Evolutionary conservation across 2,113 vertebrate genomes (phyloP).

Genomic region (Cryptotis parvus): DNA sequence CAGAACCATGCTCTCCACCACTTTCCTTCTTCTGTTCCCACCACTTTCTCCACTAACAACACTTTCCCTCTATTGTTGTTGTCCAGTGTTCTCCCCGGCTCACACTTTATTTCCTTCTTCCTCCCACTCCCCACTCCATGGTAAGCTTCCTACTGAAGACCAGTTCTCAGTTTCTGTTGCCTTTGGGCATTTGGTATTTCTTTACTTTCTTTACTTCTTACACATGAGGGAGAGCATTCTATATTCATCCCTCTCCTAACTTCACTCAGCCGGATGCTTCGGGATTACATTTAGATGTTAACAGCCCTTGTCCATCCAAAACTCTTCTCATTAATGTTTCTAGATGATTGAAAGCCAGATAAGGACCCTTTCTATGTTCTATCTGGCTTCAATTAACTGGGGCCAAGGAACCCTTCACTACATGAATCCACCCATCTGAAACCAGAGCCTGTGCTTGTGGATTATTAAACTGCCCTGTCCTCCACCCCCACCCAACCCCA

Average conservation of each 20-base stretch:
- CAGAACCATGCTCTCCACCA: not conserved
- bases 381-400: not conserved
- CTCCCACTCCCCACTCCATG: not conserved
- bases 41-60: not conserved
- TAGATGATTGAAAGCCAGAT: not conserved
- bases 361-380: not conserved
- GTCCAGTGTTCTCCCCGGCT: not conserved
- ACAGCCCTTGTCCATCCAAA: not conserved
- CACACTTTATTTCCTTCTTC: not conserved
- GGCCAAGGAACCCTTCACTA: not conserved
- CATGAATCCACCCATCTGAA: conserved; percentile 28
- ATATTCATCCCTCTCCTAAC: no score
- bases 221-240: no score
- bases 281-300: not conserved
- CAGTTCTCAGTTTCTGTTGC: no score
- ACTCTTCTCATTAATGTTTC: not conserved
- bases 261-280: no score
- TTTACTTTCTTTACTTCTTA: not conserved
- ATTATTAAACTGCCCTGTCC: conserved; percentile 47
- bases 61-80: not conserved
- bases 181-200: not conserved
- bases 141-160: no score
- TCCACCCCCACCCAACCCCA: not conserved
- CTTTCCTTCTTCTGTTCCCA: no score
- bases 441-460: conserved; percentile 7